Percentiles rank a stretch among this genome's conserved stretches.
phyloP scores from a whole-genome alignment of 2,113 vertebrate species.

The Apistogramma diplotaenia region DNA sequence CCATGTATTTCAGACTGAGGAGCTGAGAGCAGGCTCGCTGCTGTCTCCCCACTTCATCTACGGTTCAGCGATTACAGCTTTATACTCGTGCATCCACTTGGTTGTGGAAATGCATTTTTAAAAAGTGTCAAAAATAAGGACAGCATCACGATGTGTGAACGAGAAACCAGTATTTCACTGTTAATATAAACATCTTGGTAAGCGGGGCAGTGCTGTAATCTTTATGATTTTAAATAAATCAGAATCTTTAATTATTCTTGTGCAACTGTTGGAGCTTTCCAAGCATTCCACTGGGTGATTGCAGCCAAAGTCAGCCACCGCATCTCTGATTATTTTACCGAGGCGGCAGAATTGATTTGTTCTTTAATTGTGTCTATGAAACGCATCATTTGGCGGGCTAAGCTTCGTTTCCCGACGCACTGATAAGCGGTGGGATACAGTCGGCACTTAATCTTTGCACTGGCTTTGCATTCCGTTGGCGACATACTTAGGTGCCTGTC shows the following conservation, averaged over 20 bases:
- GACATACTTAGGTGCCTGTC: slow-evolving; percentile 38
- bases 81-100: slow-evolving; percentile 37
- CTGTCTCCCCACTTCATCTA: slow-evolving; percentile 43
- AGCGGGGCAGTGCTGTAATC: neutral
- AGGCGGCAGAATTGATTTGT: slow-evolving; percentile 66
- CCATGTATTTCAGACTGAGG: slow-evolving; percentile 27
- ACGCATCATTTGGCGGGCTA: slow-evolving; percentile 55
- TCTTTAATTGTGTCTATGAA: slow-evolving; percentile 74
- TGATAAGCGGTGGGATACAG: slow-evolving; percentile 25
- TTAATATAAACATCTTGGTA: neutral
- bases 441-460: slow-evolving; percentile 25
- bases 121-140: neutral
- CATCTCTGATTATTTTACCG: slow-evolving; percentile 48
- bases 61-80: slow-evolving; percentile 49
- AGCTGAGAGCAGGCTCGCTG: slow-evolving; percentile 24
- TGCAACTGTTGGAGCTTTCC: neutral
- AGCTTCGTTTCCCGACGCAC: slow-evolving; percentile 29
- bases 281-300: slow-evolving; percentile 46
- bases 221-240: neutral
- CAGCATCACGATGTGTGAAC: neutral
- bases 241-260: neutral
- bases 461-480: slow-evolving; percentile 49
- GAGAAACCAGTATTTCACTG: neutral
- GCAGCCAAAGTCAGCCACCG: slow-evolving; percentile 20
- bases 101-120: neutral